These are phyloP conservation scores for Acrocera orbiculus DNA, from an alignment of 2,888 invertebrate genomes.

Conservation along the genomic window DNA sequence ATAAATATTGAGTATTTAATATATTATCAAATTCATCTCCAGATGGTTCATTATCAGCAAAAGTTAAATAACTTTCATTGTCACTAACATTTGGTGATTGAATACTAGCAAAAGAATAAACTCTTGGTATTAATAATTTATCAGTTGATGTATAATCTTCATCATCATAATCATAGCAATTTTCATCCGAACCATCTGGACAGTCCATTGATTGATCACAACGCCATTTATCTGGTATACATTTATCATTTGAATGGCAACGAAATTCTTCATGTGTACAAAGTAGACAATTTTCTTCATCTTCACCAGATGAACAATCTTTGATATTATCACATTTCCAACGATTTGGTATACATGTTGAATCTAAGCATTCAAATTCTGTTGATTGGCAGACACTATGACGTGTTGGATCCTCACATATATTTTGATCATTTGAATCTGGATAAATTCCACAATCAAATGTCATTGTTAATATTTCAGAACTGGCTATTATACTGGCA, in stretches of 20 bases:
- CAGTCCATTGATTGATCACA: slow-evolving; percentile 48
- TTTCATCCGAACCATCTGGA: slow-evolving; percentile 43
- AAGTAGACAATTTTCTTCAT: slow-evolving; percentile 32
- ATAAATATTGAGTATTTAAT: slow-evolving; percentile 9
- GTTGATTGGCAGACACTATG: slow-evolving; percentile 34
- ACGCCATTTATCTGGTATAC: slow-evolving; percentile 39
- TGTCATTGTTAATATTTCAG: slow-evolving; percentile 34
- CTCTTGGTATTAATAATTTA: slow-evolving; percentile 18
- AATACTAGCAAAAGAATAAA: slow-evolving; percentile 26
- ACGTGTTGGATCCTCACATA: slow-evolving; percentile 37
- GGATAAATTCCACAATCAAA: slow-evolving; percentile 45
- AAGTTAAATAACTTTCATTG: slow-evolving; percentile 16
- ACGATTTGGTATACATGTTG: slow-evolving; percentile 40
- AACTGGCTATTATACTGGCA: slow-evolving; percentile 39
- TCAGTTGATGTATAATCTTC: slow-evolving; percentile 18
- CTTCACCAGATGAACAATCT: slow-evolving; percentile 32
- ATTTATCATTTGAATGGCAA: slow-evolving; percentile 32
- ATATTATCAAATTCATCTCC: slow-evolving; percentile 5
- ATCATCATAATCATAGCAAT: slow-evolving; percentile 31
- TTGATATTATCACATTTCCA: slow-evolving; percentile 38
- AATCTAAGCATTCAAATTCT: slow-evolving; percentile 40
- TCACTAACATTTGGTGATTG: slow-evolving; percentile 22
- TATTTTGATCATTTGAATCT: slow-evolving; percentile 32
- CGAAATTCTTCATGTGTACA: slow-evolving; percentile 34
- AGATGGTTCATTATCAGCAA: slow-evolving; percentile 16